Evolutionary conservation across 2,888 invertebrate genomes (phyloP), one percentile per base, ranked within the genome.

Genomic region (Eledona agricola): DNA sequence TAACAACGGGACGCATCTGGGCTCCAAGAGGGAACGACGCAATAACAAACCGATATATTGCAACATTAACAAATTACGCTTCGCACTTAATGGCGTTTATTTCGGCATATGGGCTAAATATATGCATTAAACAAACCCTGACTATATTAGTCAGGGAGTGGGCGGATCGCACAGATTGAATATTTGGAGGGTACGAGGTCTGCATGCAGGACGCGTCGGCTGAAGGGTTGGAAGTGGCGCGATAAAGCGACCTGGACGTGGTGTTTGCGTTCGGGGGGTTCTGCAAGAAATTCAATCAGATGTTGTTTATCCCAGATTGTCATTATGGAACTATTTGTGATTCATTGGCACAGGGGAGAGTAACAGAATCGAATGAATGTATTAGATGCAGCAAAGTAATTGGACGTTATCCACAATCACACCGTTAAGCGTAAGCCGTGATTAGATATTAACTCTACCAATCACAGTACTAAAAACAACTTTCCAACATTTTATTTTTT

Each of bases 61-160:
- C 59, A 72, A 70, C 72, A 72, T 73, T 73, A 74, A 74, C 74
- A 74, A 74, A 74, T 74, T 74, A 68, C 71, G 64, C 66, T 72
- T 70, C 71, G 70, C 72, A 72, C 71, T 71, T 71, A 70, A 71
- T 70, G 68, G 64, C 66, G 66, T 67, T 71, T 70, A 68, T 68
- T 65, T 65, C 65, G 72, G 72, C 75, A 75, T 73, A 75, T 74
- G 75, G 74, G 68, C 66, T 67, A 73, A 74, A 74, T 74, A 71
- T 73, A 73, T 74, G 72, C 74, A 74, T 73, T 73, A 71, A 73
- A 74, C 71, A 70, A 67, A 70, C 69, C 58, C 49, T 51, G 9
- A 26, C 12, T 58, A 31, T 54, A 50, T 54, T 71, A 71, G 69
- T 72, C 70, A 71, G 69, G 69, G 67, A 65, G 71, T 73, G 70